Percentiles rank a stretch among this genome's conserved stretches.
These are phyloP conservation scores for Melanerpes formicivorus DNA, from an alignment of 2,113 vertebrate species.

Conservation along the genomic window DNA sequence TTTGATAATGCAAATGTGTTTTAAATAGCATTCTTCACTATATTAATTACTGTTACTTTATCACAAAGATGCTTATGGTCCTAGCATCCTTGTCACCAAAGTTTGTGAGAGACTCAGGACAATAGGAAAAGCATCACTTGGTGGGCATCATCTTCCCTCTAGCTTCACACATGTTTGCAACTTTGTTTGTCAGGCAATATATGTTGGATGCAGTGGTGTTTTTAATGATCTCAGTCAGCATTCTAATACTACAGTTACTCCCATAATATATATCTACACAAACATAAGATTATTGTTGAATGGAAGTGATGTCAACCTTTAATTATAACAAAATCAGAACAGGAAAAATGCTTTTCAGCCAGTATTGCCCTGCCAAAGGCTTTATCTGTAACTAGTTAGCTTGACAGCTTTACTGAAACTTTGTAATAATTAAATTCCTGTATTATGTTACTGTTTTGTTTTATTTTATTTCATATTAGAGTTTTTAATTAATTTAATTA, in stretches of 20 bases:
- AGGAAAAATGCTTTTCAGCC: conserved; percentile 45
- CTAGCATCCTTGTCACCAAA: background rate
- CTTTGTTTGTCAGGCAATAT: background rate
- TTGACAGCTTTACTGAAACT: conserved; percentile 40
- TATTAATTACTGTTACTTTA: background rate
- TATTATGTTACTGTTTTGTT: conserved; percentile 39
- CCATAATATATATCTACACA: background rate
- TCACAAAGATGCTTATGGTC: background rate
- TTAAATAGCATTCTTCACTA: background rate
- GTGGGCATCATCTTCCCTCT: background rate
- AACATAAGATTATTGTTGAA: conserved; percentile 21
- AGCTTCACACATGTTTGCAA: background rate
- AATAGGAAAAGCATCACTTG: background rate
- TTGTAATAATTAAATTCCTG: conserved; percentile 47
- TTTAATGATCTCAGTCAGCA: background rate
- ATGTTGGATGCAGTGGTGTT: background rate
- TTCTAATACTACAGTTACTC: background rate
- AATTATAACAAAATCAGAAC: conserved; percentile 39
- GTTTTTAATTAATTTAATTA: conserved; percentile 60
- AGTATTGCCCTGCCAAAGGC: conserved; percentile 1
- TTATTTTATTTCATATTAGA: conserved; percentile 56
- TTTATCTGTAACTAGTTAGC: conserved; percentile 38
- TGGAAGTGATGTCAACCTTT: background rate
- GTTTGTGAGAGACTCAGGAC: background rate
- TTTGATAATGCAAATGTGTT: background rate